Evolutionary conservation across 2,113 vertebrate genomes (phyloP).

Genomic region (Pica pica): DNA sequence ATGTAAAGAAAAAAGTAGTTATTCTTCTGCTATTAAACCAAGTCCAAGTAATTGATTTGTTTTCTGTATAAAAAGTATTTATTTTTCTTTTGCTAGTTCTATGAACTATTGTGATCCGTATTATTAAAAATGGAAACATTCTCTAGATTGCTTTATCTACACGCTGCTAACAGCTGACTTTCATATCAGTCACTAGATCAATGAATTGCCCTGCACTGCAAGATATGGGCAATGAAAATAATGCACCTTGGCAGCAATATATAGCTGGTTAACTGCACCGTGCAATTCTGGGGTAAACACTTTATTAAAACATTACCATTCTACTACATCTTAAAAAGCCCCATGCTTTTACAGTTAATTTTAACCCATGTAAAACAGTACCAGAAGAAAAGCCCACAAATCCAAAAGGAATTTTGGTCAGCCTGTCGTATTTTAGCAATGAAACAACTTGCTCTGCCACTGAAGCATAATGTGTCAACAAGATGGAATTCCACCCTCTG

Average conservation of each 20-base stretch:
- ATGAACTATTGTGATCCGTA: not conserved
- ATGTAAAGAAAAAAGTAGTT: not conserved
- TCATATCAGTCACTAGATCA: not conserved
- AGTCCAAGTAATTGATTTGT: not conserved
- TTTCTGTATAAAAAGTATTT: not conserved
- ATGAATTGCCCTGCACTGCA: not conserved
- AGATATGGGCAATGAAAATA: not conserved
- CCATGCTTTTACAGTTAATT: not conserved
- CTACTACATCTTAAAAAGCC: not conserved
- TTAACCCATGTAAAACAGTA: not conserved
- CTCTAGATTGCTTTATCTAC: not conserved
- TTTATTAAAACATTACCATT: not conserved
- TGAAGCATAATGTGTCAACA: constrained; percentile 42
- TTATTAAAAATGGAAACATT: not conserved
- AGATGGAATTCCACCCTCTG: constrained; percentile 12
- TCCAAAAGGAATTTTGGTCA: not conserved
- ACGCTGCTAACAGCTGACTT: not conserved
- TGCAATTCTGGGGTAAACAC: not conserved
- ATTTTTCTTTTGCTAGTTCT: not conserved
- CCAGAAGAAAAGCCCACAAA: not conserved
- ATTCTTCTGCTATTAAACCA: not conserved
- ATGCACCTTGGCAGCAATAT: not conserved
- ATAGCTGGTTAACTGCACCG: not conserved
- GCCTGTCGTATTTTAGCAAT: constrained; percentile 38
- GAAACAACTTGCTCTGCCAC: constrained; percentile 34